Percentiles rank a stretch among this genome's conserved stretches.
These are phyloP conservation scores for Trissolcus basalis DNA, from an alignment of 1,140 invertebrate genomes.

Conservation along the genomic window DNA sequence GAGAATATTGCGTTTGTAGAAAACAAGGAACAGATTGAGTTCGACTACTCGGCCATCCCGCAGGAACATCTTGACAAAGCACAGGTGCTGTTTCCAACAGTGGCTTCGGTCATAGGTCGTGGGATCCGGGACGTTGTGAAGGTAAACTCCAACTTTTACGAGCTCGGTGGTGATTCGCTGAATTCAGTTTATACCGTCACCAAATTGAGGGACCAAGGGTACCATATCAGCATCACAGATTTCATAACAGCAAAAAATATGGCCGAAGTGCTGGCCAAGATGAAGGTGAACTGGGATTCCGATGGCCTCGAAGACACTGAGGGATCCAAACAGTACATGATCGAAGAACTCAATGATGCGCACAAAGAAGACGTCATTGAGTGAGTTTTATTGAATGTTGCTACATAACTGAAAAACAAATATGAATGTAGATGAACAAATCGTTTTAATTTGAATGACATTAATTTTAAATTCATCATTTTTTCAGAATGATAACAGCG, in stretches of 20 bases:
- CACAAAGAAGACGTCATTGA: constrained; percentile 80
- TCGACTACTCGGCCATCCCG: constrained; percentile 80
- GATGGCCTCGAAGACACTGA: constrained; percentile 46
- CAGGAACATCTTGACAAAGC: constrained; percentile 79
- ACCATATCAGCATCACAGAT: constrained; percentile 86
- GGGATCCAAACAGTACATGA: constrained; percentile 69
- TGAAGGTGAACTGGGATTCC: constrained; percentile 72
- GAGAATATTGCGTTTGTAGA: constrained; percentile 67
- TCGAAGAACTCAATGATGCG: constrained; percentile 78
- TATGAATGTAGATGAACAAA: no score
- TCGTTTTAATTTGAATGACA: background rate
- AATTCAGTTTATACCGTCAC: constrained; percentile 90
- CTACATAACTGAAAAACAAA: no score
- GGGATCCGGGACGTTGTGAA: constrained; percentile 78
- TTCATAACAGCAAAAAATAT: constrained; percentile 85
- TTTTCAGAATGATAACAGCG: constrained; percentile 84
- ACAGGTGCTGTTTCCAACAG: constrained; percentile 82
- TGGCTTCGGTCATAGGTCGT: constrained; percentile 82
- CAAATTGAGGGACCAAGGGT: constrained; percentile 85
- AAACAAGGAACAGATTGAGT: constrained; percentile 72
- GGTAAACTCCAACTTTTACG: constrained; percentile 84
- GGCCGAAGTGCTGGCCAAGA: constrained; percentile 80
- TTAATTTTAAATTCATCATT: background rate
- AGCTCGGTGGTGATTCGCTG: constrained; percentile 89
- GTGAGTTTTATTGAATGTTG: constrained; percentile 75